Evolutionary conservation across 2,888 invertebrate species (phyloP), one percentile per base, ranked within the genome.

Genomic region (Lycophotia porphyrea): DNA sequence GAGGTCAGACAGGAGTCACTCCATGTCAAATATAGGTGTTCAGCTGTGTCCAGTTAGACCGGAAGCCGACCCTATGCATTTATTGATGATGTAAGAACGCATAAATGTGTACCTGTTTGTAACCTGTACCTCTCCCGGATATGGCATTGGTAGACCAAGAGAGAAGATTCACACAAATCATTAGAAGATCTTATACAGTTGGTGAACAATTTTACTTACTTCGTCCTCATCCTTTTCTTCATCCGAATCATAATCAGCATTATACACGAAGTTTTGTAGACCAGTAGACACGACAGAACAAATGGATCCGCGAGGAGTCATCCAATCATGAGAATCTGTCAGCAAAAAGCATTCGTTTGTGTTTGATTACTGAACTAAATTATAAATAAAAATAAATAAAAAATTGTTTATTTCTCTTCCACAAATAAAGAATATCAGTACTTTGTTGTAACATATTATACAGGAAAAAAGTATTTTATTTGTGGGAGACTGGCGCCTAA

Each of bases 221-320:
- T 94, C 96, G 5, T 96, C 94, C 18, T 96, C 93, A 49, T 95
- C 93, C 1, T 90, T 89, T 68, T 94, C 93, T 13, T 92, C 92
- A 13, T 93, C 92, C 0, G 92, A 92, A 60, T 93, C 94, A 42
- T 90, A 89, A n/a, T 95, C 95, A n/a, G 91, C 87, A 67, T 94
- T 94, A 80, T 93, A 95, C 1, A 93, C 90, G 71, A 92, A 95
- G 87, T 94, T 96, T 55, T 93, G 94, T 7, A 96, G 81, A 0
- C 95, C 96, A 27, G 94, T 90, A 0, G 96, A 96, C 88, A 96
- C 92, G 0, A 95, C 93, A 0, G 96, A 96, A 7, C 93, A 92
- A 9, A 96, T 94, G 0, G 96, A 96, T 0, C 94, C 96, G 0
- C 96, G 93, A 0, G 96, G 96, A 2, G 96, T 95, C 93, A 96